These are phyloP conservation scores for Pseudoips prasinana DNA, from an alignment of 2,888 invertebrate genomes.

Conservation along the genomic window DNA sequence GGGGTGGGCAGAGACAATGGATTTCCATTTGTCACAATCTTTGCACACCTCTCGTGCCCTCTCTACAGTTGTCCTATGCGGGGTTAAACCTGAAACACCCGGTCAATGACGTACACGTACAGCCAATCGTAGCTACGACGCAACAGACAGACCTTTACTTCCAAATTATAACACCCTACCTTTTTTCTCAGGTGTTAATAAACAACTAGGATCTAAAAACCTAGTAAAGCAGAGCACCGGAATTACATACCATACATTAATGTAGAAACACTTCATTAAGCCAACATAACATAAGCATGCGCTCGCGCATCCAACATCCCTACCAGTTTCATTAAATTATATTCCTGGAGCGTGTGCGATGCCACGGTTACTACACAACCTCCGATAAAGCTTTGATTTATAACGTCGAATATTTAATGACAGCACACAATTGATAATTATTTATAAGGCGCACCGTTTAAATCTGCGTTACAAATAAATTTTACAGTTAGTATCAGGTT, in stretches of 20 bases:
- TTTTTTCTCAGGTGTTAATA: no score
- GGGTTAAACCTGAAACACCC: no score
- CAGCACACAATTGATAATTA: slow-evolving; percentile 78
- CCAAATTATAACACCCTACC: no score
- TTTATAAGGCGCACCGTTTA: slow-evolving; percentile 71
- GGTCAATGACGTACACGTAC: no score
- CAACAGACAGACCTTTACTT: no score
- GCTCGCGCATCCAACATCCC: slow-evolving; percentile 47
- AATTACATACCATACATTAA: slow-evolving; percentile 11
- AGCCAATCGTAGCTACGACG: no score
- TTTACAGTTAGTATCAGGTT: slow-evolving; percentile 65
- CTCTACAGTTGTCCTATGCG: no score
- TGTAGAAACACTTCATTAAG: slow-evolving; percentile 32
- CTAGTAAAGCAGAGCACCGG: no score
- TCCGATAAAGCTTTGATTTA: slow-evolving; percentile 78
- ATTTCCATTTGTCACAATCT: no score
- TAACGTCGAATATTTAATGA: slow-evolving; percentile 75
- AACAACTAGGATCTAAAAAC: no score
- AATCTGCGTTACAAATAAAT: slow-evolving; percentile 68
- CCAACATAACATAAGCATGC: slow-evolving; percentile 17
- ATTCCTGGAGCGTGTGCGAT: slow-evolving; percentile 62
- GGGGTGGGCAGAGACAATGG: no score
- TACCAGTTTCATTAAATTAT: slow-evolving; percentile 72
- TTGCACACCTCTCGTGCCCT: no score
- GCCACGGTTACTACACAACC: slow-evolving; percentile 63